Evolutionary conservation across 64 coral and sea anemone genomes (phyloP), one percentile per base, ranked within the genome.

Genomic region (Anthopleura sola): DNA sequence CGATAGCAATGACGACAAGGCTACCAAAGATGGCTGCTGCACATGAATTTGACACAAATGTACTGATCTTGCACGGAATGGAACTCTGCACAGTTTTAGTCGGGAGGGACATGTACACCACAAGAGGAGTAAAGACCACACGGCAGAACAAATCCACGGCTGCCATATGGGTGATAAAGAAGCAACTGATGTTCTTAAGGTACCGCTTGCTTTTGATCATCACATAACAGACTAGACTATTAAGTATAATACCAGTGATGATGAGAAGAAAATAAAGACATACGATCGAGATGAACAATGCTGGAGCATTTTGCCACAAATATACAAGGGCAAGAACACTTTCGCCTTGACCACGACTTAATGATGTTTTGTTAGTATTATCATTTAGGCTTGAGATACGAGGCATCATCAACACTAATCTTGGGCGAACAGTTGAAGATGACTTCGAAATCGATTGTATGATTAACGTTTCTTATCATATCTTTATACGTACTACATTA

Each of bases 141-240:
- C 86, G 80, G 32, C 40, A 58, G 8, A 84, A 18, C 14, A 87
- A 56, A 36, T 92, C 90, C 15, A 75, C 62, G 0, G 68, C 68
- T 14, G 85, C 78, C 36, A 92, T 48, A 51, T 92, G 90, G 26
- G 80, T 78, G 19, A 92, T 92, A 60, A 92, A 92, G 48, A 92
- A 60, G 60, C 85, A 87, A 13, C 83, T 86, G 15, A 71, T 39
- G 78, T 75, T 92, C 38, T 58, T 87, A 21, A 40, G 75, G 49
- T 83, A 84, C 17, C 78, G 79, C 49, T 83, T 87, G 23, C 79
- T 26, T 0, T 84, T 75, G 17, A 83, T n/a, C 90, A 92, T 92
- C 2, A 92, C 85, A 23, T 76, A 55, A 23, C 78, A 92, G 48
- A 92, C 75, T 8, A 83, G 34, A 4, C 11, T 44, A 75, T 92